Percentiles rank a stretch among this genome's conserved stretches.
These are phyloP conservation scores for Agriotes lineatus DNA, from an alignment of 2,888 invertebrate genomes.

Conservation along the genomic window DNA sequence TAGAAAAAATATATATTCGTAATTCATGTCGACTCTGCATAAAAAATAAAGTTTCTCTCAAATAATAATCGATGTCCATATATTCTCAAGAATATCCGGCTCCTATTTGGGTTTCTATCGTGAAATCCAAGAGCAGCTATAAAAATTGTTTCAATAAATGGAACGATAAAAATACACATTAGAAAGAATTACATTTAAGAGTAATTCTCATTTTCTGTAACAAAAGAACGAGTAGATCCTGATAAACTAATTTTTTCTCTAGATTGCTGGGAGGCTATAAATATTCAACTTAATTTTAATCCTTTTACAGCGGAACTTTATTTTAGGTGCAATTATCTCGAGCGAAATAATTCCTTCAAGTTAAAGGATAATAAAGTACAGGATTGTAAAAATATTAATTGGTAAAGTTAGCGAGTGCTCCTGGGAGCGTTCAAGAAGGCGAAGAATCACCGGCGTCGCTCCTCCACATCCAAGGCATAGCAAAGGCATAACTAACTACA, in stretches of 20 bases:
- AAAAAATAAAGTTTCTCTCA: too few species aligned
- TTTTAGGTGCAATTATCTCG: constrained; percentile 58
- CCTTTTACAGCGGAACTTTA: constrained; percentile 53
- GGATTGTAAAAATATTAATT: constrained; percentile 65
- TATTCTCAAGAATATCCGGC: too few species aligned
- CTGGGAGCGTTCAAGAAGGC: constrained; percentile 48
- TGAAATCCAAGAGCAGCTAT: too few species aligned
- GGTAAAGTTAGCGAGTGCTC: constrained; percentile 61
- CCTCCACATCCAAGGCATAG: constrained; percentile 42
- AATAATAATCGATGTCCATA: too few species aligned
- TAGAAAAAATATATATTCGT: too few species aligned
- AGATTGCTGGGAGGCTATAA: constrained; percentile 28
- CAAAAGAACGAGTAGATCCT: too few species aligned
- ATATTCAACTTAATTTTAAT: constrained; percentile 51
- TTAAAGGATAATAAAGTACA: constrained; percentile 62
- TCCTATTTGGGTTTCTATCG: too few species aligned
- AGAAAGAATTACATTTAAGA: too few species aligned
- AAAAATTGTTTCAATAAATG: too few species aligned
- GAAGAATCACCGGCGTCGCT: constrained; percentile 43
- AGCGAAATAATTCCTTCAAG: constrained; percentile 60
- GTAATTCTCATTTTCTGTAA: too few species aligned
- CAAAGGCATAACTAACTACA: constrained; percentile 60
- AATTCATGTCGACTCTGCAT: too few species aligned
- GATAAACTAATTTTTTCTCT: neutral
- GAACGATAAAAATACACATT: too few species aligned